Conservation (phyloP, 2,888 invertebrate species). For the Temnothorax ravouxi region DNA sequence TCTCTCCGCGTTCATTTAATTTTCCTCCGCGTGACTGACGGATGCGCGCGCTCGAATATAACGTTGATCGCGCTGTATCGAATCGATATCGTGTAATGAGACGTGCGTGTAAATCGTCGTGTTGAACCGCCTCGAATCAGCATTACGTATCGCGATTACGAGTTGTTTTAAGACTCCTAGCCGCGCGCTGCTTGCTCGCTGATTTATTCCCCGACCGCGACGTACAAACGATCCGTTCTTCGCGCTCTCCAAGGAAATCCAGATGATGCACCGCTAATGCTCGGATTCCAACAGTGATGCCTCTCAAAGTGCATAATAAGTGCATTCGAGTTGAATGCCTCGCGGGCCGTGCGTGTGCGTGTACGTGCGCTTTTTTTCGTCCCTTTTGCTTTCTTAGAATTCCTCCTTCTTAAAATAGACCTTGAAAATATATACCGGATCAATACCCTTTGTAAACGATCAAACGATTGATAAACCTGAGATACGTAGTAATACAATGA, state of each 20-base stretch:
- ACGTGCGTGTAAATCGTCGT: constrained; percentile 46
- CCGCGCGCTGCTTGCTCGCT: neutral
- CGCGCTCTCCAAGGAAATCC: constrained; percentile 38
- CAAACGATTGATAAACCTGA: neutral
- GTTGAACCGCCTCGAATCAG: constrained; percentile 42
- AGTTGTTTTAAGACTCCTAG: constrained; percentile 49
- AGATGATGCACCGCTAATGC: constrained; percentile 47
- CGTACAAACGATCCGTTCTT: constrained; percentile 48
- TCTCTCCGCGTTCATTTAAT: constrained; percentile 34
- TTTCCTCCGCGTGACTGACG: constrained; percentile 37
- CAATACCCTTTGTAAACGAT: neutral
- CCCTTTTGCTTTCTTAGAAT: neutral
- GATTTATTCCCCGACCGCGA: constrained; percentile 41
- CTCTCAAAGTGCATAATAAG: constrained; percentile 39
- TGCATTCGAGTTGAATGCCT: constrained; percentile 45
- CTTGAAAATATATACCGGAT: neutral
- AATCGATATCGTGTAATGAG: constrained; percentile 48
- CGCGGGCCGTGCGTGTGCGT: neutral
- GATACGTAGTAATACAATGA: neutral
- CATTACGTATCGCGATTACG: constrained; percentile 46
- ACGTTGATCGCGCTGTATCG: constrained; percentile 32
- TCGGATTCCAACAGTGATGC: constrained; percentile 43
- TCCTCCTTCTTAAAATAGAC: neutral
- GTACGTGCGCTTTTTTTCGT: neutral
- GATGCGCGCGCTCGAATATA: constrained; percentile 14